Percentiles rank a stretch among this genome's conserved stretches.
phyloP scores from a whole-genome alignment of 2,797 vertebrate species.

The Tolypeutes matacus region DNA sequence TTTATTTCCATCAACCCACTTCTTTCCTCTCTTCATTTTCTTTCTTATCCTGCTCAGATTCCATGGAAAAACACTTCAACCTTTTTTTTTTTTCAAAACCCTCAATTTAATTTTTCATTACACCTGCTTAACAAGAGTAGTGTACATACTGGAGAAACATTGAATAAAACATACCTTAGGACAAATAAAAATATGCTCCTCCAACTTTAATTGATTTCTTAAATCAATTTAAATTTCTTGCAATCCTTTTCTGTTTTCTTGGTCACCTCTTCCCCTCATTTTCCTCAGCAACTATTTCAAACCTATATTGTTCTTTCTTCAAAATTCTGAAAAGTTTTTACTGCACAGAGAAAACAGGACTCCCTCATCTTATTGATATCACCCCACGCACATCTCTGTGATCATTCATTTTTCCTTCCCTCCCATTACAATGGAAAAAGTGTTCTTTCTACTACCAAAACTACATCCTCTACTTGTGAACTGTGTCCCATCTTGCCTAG shows the following conservation, averaged over 20 bases:
- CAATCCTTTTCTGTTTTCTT: neutral
- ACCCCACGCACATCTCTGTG: neutral
- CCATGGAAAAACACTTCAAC: neutral
- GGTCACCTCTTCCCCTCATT: neutral
- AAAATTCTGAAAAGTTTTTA: neutral
- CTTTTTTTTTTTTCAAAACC: neutral
- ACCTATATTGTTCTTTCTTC: neutral
- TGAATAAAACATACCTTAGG: neutral
- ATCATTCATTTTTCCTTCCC: neutral
- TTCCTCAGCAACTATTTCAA: neutral
- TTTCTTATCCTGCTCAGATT: neutral
- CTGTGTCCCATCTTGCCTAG: neutral
- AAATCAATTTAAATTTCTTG: neutral
- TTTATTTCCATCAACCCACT: neutral
- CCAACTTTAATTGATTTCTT: conserved; percentile 29
- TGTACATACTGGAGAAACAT: neutral
- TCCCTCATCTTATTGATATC: neutral
- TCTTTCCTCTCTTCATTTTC: neutral
- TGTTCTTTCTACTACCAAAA: neutral
- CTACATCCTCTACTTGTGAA: neutral
- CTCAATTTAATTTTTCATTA: neutral
- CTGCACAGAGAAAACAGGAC: neutral
- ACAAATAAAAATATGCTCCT: neutral
- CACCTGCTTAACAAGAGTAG: neutral
- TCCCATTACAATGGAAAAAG: neutral